Evolutionary conservation across 2,888 invertebrate species (phyloP).

Genomic region (Cryptocephalus primarius): DNA sequence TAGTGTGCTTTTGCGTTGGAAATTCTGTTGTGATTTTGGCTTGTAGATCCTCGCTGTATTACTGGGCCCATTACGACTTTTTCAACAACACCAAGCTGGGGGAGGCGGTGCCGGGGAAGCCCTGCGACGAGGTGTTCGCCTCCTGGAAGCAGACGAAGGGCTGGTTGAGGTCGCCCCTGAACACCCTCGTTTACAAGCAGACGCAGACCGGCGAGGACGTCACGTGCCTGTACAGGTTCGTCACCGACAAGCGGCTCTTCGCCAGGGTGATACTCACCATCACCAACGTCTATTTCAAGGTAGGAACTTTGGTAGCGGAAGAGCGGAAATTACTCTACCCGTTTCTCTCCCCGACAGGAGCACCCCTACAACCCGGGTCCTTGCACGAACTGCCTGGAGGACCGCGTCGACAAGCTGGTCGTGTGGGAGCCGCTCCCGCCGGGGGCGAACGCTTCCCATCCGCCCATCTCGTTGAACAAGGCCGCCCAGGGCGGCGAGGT

Average conservation of each 20-base stretch:
- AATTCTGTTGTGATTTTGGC: background rate
- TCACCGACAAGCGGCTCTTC: constrained; percentile 71
- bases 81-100: constrained; percentile 85
- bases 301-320: too few species aligned
- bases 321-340: too few species aligned
- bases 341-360: constrained; percentile 40
- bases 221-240: constrained; percentile 71
- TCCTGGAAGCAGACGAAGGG: constrained; percentile 74
- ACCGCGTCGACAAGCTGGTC: constrained; percentile 72
- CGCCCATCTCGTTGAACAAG: constrained; percentile 44
- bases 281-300: constrained; percentile 71
- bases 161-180: constrained; percentile 68
- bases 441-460: constrained; percentile 32
- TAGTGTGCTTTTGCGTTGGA: too few species aligned
- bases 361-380: constrained; percentile 68
- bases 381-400: constrained; percentile 78
- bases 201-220: constrained; percentile 63
- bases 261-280: constrained; percentile 72
- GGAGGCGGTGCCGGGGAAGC: constrained; percentile 66
- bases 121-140: constrained; percentile 80
- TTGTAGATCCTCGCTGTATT: constrained; percentile 76
- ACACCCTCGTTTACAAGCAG: constrained; percentile 76
- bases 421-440: constrained; percentile 60
- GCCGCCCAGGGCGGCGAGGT: constrained; percentile 58
- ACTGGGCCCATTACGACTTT: constrained; percentile 91